Evolutionary conservation across 2,888 invertebrate species (phyloP).

Genomic region (Tenthredo livida): DNA sequence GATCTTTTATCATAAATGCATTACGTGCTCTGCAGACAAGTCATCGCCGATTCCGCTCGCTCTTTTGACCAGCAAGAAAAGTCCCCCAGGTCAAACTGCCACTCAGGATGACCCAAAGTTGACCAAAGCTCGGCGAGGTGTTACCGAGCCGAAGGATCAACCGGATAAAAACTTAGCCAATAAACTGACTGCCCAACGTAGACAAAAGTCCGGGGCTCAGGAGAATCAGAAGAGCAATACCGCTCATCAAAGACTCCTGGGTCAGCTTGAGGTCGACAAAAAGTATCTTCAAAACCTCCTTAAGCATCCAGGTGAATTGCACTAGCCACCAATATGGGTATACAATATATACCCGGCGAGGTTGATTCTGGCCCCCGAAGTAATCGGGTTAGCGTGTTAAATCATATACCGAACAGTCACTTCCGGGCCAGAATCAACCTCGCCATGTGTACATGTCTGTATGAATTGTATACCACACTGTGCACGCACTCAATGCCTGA

Average conservation of each 20-base stretch:
- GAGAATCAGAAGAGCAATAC: constrained; percentile 23
- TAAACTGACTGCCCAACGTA: not conserved
- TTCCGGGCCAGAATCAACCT: too few species aligned
- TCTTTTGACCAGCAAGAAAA: constrained; percentile 21
- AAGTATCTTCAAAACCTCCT: constrained; percentile 69
- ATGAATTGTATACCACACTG: not conserved
- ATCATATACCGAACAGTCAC: too few species aligned
- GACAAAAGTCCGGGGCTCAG: constrained; percentile 8
- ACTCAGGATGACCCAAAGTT: not conserved
- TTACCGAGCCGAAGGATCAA: constrained; percentile 2
- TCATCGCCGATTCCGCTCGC: constrained; percentile 39
- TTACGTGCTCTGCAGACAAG: not conserved
- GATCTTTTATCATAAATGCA: not conserved
- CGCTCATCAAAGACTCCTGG: constrained; percentile 59
- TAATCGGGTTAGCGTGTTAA: too few species aligned
- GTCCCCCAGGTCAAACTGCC: not conserved
- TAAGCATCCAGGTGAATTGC: constrained; percentile 68
- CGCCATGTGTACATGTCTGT: constrained; percentile 79
- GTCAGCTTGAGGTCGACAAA: constrained; percentile 69
- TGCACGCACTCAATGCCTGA: constrained; percentile 7
- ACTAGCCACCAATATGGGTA: too few species aligned
- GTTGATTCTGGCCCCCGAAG: too few species aligned
- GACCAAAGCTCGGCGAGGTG: not conserved
- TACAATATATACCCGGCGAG: too few species aligned
- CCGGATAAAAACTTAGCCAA: not conserved